A percentile compares a stretch with the other conserved stretches of the same genome.
phyloP scores from a whole-genome alignment of 2,113 vertebrate genomes.

The Saguinus imperator region DNA sequence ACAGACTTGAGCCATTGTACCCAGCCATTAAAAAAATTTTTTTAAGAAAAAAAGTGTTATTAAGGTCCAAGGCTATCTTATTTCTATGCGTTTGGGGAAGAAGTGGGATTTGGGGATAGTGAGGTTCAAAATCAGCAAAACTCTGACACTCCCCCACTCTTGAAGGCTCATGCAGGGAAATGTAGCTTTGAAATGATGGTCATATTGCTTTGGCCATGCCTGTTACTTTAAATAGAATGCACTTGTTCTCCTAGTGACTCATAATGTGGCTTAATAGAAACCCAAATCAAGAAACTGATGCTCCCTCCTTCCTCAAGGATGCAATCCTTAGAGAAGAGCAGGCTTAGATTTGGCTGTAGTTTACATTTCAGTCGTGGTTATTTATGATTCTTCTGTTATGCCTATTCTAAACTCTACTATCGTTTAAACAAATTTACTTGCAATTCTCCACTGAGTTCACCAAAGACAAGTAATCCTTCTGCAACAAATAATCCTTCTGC shows the following conservation, averaged over 20 bases:
- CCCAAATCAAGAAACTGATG: not conserved
- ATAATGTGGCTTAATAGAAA: not conserved
- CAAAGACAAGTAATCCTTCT: constrained; percentile 70
- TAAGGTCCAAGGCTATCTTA: not conserved
- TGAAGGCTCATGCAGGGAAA: not conserved
- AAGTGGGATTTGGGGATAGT: not conserved
- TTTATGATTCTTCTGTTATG: constrained; percentile 37
- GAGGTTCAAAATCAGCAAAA: not conserved
- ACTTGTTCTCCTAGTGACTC: not conserved
- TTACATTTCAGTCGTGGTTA: constrained; percentile 29
- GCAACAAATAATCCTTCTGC: not conserved
- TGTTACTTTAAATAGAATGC: not conserved
- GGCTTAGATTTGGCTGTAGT: not conserved
- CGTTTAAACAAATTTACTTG: constrained; percentile 72
- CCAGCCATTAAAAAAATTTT: no score
- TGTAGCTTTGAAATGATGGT: not conserved
- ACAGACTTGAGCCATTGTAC: no score
- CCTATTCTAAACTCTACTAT: constrained; percentile 59
- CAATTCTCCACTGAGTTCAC: constrained; percentile 67
- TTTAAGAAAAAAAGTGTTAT: not conserved
- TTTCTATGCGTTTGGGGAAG: not conserved
- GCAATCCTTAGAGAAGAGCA: not conserved
- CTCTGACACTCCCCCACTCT: no score
- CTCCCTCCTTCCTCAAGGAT: not conserved
- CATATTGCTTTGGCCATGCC: not conserved